Evolutionary conservation across 2,888 invertebrate species (phyloP), one percentile per base, ranked within the genome.

Genomic region (Cantharis nigra): DNA sequence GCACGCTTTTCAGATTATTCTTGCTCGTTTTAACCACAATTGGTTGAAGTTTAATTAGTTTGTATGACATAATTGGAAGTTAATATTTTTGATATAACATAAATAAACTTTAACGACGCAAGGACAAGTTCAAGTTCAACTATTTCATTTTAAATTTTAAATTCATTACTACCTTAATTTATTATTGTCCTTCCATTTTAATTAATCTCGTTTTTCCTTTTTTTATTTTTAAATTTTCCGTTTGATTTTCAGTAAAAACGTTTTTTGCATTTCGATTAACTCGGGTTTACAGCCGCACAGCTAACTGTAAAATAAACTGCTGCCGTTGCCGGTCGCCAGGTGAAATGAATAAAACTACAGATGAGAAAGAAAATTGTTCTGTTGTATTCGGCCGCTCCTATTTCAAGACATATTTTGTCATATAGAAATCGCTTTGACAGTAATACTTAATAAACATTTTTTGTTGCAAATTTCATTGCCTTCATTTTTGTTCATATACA

Each of bases 1-100:
- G 20, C 23, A 28, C 49, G 20, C 72, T 73, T 73, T 65, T 23
- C 33, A 18, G 28, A 69, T 69, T 69, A 73, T 73, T 67, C 30
- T 23, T 18, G 26, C 65, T 65, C 33, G 18, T 33, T 72, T 28
- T 72, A 28, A 65, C 33, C 18, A 63, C 63, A 33, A 72, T 49
- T 62, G 18, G 63, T 71, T 70, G 23, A 26, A 67, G 23, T 67
- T 26, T 20, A 67, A 67, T 67, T 67, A 67, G 65, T 67, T 67
- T 23, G 23, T 67, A 67, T 23, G 65, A 16, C 18, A 26, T 67
- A 67, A 67, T 67, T 67, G 65, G 26, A 26, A 26, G 65, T 67
- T 67, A 26, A 67, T 67, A 67, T 67, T 67, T 30, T 67, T 23
- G 65, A 67, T 67, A 67, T 67, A 23, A 67, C 23, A 20, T 67